Evolutionary conservation across 92 coral and sea anemone species (phyloP), one percentile per base, ranked within the genome.

Genomic region (Zoanthus solanderi): DNA sequence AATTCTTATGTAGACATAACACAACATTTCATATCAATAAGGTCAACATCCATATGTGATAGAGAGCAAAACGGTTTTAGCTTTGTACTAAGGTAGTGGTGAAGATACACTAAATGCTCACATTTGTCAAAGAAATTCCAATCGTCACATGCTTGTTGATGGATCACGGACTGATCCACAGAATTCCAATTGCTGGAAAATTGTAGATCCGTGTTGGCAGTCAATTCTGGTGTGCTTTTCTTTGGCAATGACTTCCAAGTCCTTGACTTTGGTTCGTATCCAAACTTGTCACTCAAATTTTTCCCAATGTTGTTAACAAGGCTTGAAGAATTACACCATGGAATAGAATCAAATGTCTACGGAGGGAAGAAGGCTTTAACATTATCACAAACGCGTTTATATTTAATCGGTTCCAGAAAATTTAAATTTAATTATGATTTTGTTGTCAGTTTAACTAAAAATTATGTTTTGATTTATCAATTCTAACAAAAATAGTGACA

Each of bases 261-360:
- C 78, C 67, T 85, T 56, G 83, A 34, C 53, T 85, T 90, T 61
- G 78, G 58, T 44, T 61, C 78, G 83, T 90, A 90, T 29, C 68
- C 92, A 79, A 84, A 90, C 86, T 50, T 80, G 48, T 46, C 52
- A 66, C 44, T 46, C 23, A 65, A 68, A 18, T 46, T 81, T 46
- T 81, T 60, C 3, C 75, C 45, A 66, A 66, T 66, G 75, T 57
- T 81, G 23, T 66, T 30, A 34, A 65, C 85, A 23, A 79, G 86
- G 45, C 45, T 47, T 66, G 50, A 47, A 46, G 85, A 53, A 45
- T 53, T 81, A 56, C 18, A 15, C 73, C 75, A 66, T 23, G 85
- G 45, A 3, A 57, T 81, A 18, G 85, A 81, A 47, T 45, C 34
- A 18, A 66, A 71, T 11, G 85, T 31, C 85, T 81, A 16, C 8